Conservation (phyloP, 2,113 vertebrate species). For the Campylorhamphus procurvoides region DNA sequence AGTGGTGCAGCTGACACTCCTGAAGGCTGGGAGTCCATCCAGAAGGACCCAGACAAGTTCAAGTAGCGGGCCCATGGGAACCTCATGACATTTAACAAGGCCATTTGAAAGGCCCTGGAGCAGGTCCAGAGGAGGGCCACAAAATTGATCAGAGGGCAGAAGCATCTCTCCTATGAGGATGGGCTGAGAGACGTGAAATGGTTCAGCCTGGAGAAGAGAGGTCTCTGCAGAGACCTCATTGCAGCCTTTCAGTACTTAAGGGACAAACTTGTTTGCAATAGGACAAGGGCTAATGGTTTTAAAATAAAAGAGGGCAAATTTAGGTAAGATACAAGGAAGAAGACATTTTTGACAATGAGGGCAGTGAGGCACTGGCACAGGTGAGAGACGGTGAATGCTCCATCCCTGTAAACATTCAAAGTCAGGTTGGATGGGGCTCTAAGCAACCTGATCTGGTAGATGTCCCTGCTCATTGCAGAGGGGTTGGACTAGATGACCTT, state of each 20-base stretch:
- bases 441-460: neutral
- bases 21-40: neutral
- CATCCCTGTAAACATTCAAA: neutral
- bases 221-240: neutral
- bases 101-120: neutral
- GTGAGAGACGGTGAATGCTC: neutral
- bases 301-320: neutral
- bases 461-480: neutral
- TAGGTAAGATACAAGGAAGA: neutral
- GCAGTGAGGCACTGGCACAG: neutral
- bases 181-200: neutral
- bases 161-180: neutral
- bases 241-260: neutral
- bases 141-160: neutral
- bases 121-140: neutral
- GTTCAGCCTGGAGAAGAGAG: neutral
- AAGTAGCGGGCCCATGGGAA: neutral
- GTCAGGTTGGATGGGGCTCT: neutral
- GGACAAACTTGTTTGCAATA: fast-evolving
- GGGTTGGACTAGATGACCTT: neutral
- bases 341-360: neutral
- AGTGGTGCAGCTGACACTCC: neutral
- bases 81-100: neutral
- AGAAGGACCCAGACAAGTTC: neutral
- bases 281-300: neutral